phyloP scores from a whole-genome alignment of 1,140 invertebrate genomes.

The Zaprionus ghesquierei region DNA sequence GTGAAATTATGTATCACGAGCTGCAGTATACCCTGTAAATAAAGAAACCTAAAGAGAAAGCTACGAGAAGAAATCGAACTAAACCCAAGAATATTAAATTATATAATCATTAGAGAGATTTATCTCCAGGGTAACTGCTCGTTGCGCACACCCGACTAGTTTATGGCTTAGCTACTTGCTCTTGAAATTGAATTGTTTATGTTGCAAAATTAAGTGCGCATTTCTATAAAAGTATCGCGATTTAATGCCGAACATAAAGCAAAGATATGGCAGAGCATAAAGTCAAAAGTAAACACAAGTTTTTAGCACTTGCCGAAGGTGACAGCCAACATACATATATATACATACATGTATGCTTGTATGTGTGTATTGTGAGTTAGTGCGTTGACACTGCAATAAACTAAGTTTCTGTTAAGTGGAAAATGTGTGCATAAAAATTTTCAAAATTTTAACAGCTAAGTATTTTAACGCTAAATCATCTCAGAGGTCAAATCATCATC shows the following conservation, averaged over 20 bases:
- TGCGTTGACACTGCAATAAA: neutral
- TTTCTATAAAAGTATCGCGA: neutral
- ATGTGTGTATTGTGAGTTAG: neutral
- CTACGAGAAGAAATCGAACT: too few species aligned
- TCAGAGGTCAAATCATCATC: too few species aligned
- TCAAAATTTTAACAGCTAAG: too few species aligned
- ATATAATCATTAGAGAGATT: neutral
- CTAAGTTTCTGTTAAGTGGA: neutral
- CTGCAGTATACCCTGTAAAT: neutral
- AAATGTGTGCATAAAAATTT: neutral
- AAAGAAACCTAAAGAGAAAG: neutral
- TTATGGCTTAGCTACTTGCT: neutral
- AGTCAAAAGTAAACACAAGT: neutral
- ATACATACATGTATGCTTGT: too few species aligned
- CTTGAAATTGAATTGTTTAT: constrained; percentile 8
- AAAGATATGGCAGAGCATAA: neutral
- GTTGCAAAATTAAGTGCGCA: constrained; percentile 5
- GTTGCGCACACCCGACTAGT: neutral
- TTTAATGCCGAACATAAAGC: constrained; percentile 6
- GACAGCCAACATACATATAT: neutral
- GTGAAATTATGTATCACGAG: neutral
- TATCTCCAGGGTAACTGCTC: neutral
- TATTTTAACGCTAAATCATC: too few species aligned
- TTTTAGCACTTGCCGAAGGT: neutral
- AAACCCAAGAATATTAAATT: neutral